Percentiles rank a stretch among this genome's conserved stretches.
These are phyloP conservation scores for Choristoneura rosaceana DNA, from an alignment of 2,888 invertebrate genomes.

Conservation along the genomic window DNA sequence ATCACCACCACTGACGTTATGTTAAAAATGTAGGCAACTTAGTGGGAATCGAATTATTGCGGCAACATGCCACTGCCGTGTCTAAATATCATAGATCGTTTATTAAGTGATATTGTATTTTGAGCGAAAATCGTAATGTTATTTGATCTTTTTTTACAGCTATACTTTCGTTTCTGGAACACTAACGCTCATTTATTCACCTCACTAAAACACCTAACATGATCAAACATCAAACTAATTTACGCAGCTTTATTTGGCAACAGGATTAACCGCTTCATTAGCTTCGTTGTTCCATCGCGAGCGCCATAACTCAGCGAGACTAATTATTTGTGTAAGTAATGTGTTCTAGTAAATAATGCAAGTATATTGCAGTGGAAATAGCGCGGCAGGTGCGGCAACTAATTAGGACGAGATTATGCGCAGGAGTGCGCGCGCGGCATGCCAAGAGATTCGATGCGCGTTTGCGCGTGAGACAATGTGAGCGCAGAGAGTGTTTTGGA, in stretches of 20 bases:
- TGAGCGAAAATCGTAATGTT: too few species aligned
- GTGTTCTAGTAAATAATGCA: constrained; percentile 25
- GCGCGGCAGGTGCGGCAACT: constrained; percentile 30
- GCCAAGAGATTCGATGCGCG: constrained; percentile 20
- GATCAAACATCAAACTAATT: background rate
- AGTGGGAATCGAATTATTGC: too few species aligned
- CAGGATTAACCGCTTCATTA: constrained; percentile 27
- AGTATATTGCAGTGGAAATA: constrained; percentile 19
- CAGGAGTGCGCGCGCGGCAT: constrained; percentile 17
- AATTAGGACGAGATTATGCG: constrained; percentile 34
- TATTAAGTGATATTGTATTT: too few species aligned
- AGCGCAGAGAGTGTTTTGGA: background rate
- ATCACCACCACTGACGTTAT: too few species aligned
- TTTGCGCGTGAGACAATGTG: background rate
- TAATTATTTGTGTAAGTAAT: constrained; percentile 29
- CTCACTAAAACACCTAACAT: background rate
- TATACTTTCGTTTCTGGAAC: too few species aligned
- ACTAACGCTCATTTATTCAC: too few species aligned
- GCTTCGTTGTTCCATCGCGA: constrained; percentile 7
- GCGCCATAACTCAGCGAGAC: constrained; percentile 23
- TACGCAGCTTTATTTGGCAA: constrained; percentile 23
- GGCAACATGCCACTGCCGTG: too few species aligned
- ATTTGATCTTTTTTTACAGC: too few species aligned
- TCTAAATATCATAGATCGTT: too few species aligned
- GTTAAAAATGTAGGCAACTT: too few species aligned